Conservation (phyloP, 2,113 vertebrate species). For the Stegastes partitus region DNA sequence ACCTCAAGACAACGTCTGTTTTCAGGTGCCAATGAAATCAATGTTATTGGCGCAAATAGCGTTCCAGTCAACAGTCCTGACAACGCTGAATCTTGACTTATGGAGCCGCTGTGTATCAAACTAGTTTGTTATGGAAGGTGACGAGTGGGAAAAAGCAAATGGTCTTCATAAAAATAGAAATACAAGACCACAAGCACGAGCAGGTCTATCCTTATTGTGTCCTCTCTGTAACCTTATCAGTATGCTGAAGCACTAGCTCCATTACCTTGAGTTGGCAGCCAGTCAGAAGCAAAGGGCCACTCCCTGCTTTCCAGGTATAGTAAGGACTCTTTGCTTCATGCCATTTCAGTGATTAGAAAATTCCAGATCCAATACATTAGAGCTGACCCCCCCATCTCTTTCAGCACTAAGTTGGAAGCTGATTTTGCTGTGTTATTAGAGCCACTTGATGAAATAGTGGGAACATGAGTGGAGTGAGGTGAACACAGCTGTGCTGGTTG, state of each 20-base stretch:
- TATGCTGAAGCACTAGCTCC: constrained; percentile 64
- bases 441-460: constrained; percentile 27
- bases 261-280: constrained; percentile 74
- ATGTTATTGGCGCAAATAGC: not conserved
- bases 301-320: constrained; percentile 61
- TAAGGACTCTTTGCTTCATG: constrained; percentile 62
- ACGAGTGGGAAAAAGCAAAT: not conserved
- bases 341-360: constrained; percentile 80
- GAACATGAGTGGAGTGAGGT: constrained; percentile 8
- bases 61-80: not conserved
- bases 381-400: constrained; percentile 38
- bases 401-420: constrained; percentile 47
- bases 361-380: constrained; percentile 65
- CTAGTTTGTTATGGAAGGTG: not conserved
- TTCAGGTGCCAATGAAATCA: not conserved
- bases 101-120: not conserved
- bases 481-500: not conserved
- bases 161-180: constrained; percentile 7
- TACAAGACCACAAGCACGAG: not conserved
- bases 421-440: constrained; percentile 40
- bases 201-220: constrained; percentile 20
- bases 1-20: too few relatives aligned
- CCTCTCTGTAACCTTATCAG: constrained; percentile 69
- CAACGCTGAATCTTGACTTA: not conserved
- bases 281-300: constrained; percentile 61